Evolutionary conservation across 23 tunicate species (phyloP).

Genomic region (Oikopleura dioica): DNA sequence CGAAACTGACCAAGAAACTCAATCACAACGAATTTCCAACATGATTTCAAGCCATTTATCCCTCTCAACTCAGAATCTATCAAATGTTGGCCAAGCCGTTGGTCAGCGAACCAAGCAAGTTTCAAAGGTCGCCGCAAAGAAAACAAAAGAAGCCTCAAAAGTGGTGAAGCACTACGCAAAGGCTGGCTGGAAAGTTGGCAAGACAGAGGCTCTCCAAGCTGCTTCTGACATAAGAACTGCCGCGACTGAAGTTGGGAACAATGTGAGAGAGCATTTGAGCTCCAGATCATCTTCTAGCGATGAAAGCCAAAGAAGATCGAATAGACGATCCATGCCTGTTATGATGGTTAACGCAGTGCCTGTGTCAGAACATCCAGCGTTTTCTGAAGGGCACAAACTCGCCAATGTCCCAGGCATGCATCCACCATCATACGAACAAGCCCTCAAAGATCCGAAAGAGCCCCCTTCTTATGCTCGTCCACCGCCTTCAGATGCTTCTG

Average conservation of each 20-base stretch:
- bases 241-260: background rate
- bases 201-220: background rate
- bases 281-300: background rate
- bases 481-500: background rate
- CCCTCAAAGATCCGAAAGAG: background rate
- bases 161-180: background rate
- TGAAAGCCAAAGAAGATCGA: background rate
- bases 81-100: too few relatives aligned
- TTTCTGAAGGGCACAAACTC: background rate
- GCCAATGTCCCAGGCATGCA: background rate
- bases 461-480: background rate
- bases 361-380: background rate
- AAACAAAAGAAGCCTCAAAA: background rate
- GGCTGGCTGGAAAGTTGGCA: constrained; percentile 3
- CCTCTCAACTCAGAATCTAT: too few relatives aligned
- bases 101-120: too few relatives aligned
- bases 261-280: background rate
- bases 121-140: too few relatives aligned
- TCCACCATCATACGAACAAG: background rate
- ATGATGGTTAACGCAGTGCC: background rate
- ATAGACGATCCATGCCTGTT: background rate
- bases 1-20: too few relatives aligned
- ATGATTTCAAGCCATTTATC: too few relatives aligned
- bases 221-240: background rate
- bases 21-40: too few relatives aligned